Percentiles rank a stretch among this genome's conserved stretches.
Evolutionary conservation across 2,113 vertebrate species (phyloP).

Genomic region (Lathamus discolor): DNA sequence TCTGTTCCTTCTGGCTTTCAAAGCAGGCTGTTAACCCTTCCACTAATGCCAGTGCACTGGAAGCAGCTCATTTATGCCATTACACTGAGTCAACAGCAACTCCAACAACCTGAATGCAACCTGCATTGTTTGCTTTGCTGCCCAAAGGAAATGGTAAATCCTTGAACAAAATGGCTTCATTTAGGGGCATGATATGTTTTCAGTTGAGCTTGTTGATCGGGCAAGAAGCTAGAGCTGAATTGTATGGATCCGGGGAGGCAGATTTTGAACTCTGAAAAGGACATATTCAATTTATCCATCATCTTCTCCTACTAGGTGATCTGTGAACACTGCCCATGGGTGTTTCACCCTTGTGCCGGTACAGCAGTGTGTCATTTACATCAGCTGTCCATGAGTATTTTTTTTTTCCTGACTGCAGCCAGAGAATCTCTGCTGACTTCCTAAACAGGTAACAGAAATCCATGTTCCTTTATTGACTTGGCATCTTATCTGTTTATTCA

Average conservation of each 20-base stretch:
- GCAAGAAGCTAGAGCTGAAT: not conserved
- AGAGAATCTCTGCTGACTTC: not conserved
- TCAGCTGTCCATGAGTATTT: not conserved
- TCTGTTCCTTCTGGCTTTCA: not conserved
- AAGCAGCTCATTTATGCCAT: not conserved
- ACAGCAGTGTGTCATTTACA: not conserved
- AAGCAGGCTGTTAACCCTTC: not conserved
- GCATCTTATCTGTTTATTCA: not conserved
- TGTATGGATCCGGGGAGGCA: not conserved
- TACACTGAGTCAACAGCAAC: not conserved
- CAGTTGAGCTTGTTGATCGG: not conserved
- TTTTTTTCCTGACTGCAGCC: not conserved
- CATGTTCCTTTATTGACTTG: not conserved
- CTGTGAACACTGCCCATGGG: not conserved
- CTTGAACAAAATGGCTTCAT: not conserved
- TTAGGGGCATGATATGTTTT: not conserved
- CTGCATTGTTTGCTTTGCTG: not conserved
- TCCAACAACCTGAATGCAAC: not conserved
- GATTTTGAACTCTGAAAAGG: not conserved
- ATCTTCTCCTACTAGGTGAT: not conserved
- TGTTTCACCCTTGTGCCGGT: not conserved
- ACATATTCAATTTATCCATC: not conserved
- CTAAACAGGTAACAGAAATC: not conserved
- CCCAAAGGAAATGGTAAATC: not conserved
- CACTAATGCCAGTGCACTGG: not conserved